Evolutionary conservation across 2,113 vertebrate species (phyloP).

Genomic region (Sinocyclocheilus grahami): DNA sequence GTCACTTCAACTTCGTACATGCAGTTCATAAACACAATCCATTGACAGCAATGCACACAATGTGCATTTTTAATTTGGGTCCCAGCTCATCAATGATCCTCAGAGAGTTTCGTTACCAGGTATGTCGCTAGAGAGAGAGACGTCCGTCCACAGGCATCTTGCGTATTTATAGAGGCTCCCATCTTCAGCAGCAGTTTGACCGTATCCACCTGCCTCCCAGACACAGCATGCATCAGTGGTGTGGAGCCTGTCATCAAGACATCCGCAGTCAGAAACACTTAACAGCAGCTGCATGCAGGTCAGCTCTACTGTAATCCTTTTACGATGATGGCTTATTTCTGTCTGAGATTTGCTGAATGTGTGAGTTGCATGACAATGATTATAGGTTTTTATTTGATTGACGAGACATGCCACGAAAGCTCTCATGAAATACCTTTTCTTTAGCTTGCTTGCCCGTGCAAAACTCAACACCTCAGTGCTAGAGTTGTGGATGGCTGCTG

Average conservation of each 20-base stretch:
- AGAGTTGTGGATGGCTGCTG: not conserved
- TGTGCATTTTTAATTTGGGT: not conserved
- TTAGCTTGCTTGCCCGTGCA: not conserved
- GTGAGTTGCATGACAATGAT: not conserved
- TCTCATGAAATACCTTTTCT: not conserved
- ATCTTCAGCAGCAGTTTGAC: constrained; percentile 89
- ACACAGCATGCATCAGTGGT: constrained; percentile 86
- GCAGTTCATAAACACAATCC: not conserved
- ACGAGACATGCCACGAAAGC: not conserved
- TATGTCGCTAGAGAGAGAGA: constrained; percentile 87
- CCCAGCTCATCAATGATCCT: not conserved
- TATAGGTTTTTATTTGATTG: not conserved
- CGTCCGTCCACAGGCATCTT: constrained; percentile 85
- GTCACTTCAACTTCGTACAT: not conserved
- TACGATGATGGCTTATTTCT: not conserved
- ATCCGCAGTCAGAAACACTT: not conserved
- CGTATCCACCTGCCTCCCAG: constrained; percentile 86
- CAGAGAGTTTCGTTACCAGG: constrained; percentile 71
- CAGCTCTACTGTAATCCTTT: not conserved
- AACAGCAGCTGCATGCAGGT: not conserved
- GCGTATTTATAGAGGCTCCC: constrained; percentile 88
- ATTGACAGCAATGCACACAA: not conserved
- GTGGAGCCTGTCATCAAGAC: constrained; percentile 60
- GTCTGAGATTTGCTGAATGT: not conserved
- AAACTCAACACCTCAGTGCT: not conserved